phyloP scores from a whole-genome alignment of 2,797 vertebrate genomes.

The Eulemur albifrons region DNA sequence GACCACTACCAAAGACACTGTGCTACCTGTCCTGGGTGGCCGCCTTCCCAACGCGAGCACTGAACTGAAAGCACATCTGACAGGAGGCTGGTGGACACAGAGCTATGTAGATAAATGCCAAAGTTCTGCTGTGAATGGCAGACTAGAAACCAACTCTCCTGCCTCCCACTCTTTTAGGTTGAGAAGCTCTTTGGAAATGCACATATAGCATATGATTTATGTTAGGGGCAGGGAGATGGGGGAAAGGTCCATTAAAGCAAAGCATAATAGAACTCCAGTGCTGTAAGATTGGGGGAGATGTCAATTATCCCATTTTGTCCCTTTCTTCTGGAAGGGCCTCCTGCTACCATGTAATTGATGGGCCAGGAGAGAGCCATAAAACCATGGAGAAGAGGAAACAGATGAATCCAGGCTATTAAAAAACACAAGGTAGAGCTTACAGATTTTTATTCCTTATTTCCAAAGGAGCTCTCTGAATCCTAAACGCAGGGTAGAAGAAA shows the following conservation, averaged over 20 bases:
- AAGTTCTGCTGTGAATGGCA: too few relatives aligned
- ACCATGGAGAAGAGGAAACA: conserved; percentile 59
- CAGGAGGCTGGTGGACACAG: neutral
- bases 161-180: neutral
- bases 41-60: neutral
- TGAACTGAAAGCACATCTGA: neutral
- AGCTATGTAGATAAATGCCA: neutral
- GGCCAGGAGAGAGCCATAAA: conserved; percentile 68
- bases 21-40: neutral
- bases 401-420: conserved; percentile 52
- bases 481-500: neutral
- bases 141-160: neutral
- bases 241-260: conserved; percentile 54
- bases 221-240: neutral
- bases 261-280: conserved; percentile 71
- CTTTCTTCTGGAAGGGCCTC: conserved; percentile 69
- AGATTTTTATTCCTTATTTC: conserved; percentile 33
- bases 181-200: conserved; percentile 24
- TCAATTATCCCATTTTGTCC: conserved; percentile 53
- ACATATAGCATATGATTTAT: conserved; percentile 54
- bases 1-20: neutral
- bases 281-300: conserved; percentile 24
- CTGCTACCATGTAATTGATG: conserved; percentile 62
- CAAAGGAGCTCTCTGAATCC: neutral
- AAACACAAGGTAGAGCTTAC: conserved; percentile 30